phyloP scores from a whole-genome alignment of 2,888 invertebrate species.

The Volucella inanis region DNA sequence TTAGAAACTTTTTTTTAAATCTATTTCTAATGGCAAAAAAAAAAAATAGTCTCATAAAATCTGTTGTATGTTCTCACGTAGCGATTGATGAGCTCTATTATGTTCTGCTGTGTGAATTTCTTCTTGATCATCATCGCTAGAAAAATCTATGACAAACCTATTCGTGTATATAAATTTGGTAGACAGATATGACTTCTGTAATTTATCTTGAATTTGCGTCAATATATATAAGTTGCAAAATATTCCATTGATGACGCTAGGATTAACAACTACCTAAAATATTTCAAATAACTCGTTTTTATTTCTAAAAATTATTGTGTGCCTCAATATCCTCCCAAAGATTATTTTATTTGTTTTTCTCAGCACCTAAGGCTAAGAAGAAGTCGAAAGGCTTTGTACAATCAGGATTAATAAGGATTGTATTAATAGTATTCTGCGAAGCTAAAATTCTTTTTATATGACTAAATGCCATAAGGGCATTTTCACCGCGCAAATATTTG shows the following conservation, averaged over 20 bases:
- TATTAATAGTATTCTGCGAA: no score
- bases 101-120: slow-evolving; percentile 1
- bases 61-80: slow-evolving; percentile 10
- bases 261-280: slow-evolving; percentile 8
- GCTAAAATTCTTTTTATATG: no score
- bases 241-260: slow-evolving; percentile 34
- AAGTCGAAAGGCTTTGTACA: no score
- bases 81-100: slow-evolving; percentile 17
- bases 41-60: slow-evolving; percentile 47
- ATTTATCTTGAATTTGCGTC: neutral
- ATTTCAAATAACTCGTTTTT: neutral
- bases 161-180: slow-evolving; percentile 8
- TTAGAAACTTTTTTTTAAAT: slow-evolving; percentile 36
- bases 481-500: no score
- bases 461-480: no score
- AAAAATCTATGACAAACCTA: neutral
- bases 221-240: slow-evolving; percentile 11
- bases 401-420: no score
- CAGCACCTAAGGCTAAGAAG: no score
- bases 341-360: no score
- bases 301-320: slow-evolving; percentile 2
- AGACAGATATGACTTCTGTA: neutral
- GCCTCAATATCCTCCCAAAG: no score
- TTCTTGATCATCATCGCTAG: slow-evolving; percentile 2
- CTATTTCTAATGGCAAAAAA: slow-evolving; percentile 57